Percentiles rank a stretch among this genome's conserved stretches.
These are phyloP conservation scores for Pseudomyrmex cubaensis DNA, from an alignment of 1,140 invertebrate species.

Conservation along the genomic window DNA sequence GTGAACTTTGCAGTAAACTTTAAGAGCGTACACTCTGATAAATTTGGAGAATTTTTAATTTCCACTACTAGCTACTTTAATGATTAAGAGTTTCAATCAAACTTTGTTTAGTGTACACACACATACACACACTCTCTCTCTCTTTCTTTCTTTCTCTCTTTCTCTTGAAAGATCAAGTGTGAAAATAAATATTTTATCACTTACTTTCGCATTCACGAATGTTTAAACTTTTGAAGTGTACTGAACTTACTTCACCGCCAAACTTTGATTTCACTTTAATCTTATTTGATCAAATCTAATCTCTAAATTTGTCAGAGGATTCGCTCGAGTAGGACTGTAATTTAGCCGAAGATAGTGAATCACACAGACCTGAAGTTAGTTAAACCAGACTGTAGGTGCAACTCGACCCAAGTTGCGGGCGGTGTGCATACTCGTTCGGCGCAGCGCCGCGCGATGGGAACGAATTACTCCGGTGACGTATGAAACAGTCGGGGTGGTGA, in stretches of 20 bases:
- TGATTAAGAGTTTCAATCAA: not conserved
- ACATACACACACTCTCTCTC: no score
- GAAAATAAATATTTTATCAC: not conserved
- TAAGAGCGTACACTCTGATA: not conserved
- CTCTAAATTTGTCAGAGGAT: conserved; percentile 46
- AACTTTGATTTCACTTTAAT: not conserved
- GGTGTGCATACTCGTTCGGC: not conserved
- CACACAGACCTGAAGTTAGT: conserved; percentile 9
- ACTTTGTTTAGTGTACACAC: not conserved
- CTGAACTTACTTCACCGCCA: no score
- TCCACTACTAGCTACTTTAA: not conserved
- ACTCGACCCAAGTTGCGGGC: conserved; percentile 16
- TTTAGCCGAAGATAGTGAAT: not conserved
- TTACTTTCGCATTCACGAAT: not conserved
- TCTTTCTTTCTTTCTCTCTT: no score
- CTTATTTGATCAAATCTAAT: conserved; percentile 25
- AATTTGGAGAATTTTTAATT: conserved; percentile 26
- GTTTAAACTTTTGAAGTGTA: not conserved
- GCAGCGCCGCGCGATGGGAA: conserved; percentile 11
- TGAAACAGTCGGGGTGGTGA: not conserved
- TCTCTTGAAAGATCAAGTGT: no score
- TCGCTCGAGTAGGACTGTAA: conserved; percentile 24
- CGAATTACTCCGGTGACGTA: not conserved
- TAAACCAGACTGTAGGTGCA: conserved; percentile 48
- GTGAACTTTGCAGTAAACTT: not conserved